Evolutionary conservation across 2,888 invertebrate species (phyloP).

Genomic region (Apoda limacodes): DNA sequence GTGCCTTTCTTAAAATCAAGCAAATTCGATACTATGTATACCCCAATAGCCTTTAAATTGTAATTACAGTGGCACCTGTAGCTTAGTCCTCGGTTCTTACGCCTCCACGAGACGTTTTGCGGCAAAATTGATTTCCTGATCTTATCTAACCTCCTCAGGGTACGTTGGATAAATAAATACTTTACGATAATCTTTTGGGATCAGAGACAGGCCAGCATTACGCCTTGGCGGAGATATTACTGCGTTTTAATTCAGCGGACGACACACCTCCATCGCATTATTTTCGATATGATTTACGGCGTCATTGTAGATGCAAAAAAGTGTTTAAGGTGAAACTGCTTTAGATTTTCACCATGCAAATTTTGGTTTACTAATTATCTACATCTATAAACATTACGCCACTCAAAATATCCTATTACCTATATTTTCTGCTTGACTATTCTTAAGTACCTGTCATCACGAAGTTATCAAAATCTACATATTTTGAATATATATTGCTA

Average conservation of each 20-base stretch:
- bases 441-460: no score
- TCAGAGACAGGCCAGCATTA: constrained; percentile 63
- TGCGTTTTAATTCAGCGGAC: constrained; percentile 61
- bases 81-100: constrained; percentile 51
- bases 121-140: constrained; percentile 66
- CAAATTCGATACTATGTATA: no score
- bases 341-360: no score
- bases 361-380: no score
- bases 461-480: no score
- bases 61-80: constrained; percentile 42
- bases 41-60: constrained; percentile 31
- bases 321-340: no score
- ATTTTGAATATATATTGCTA: no score
- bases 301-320: constrained; percentile 43
- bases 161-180: constrained; percentile 65
- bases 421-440: no score
- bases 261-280: constrained; percentile 59
- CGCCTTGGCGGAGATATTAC: constrained; percentile 54
- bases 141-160: constrained; percentile 61
- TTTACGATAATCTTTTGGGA: constrained; percentile 60
- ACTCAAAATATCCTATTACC: constrained; percentile 15
- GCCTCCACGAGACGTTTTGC: constrained; percentile 59
- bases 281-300: constrained; percentile 56
- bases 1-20: no score
- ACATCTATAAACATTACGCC: constrained; percentile 23